These are phyloP conservation scores for Agrilus planipennis DNA, from an alignment of 1,140 invertebrate genomes.

Conservation along the genomic window DNA sequence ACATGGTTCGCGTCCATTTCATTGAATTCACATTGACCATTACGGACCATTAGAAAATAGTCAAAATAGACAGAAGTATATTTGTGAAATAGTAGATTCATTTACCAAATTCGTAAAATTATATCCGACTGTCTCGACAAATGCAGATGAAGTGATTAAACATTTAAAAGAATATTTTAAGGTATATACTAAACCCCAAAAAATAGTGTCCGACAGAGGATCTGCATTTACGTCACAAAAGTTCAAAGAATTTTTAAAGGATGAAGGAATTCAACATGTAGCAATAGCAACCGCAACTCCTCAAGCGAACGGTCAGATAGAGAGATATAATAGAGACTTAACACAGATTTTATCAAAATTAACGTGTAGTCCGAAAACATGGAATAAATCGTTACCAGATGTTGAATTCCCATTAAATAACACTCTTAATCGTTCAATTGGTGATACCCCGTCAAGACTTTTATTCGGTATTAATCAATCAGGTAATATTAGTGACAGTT, in stretches of 20 bases:
- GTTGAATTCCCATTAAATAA: conserved; percentile 21
- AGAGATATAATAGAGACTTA: conserved; percentile 16
- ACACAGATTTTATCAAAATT: conserved; percentile 17
- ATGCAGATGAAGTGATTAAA: conserved; percentile 8
- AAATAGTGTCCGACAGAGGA: conserved; percentile 21
- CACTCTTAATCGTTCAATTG: conserved; percentile 14
- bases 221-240: conserved; percentile 16
- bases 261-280: conserved; percentile 16
- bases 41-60: conserved; percentile 16
- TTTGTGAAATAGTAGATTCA: conserved; percentile 14
- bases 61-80: conserved; percentile 11
- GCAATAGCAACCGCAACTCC: conserved; percentile 21
- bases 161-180: conserved; percentile 13
- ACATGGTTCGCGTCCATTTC: too few relatives aligned
- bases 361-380: conserved; percentile 9
- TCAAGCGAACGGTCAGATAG: conserved; percentile 21
- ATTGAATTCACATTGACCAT: conserved; percentile 17
- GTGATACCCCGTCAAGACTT: conserved; percentile 14
- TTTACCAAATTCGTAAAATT: conserved; percentile 20
- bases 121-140: conserved; percentile 9
- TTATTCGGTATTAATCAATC: conserved; percentile 17
- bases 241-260: conserved; percentile 18
- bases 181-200: conserved; percentile 16
- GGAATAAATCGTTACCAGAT: conserved; percentile 14
- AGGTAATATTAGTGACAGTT: conserved; percentile 5